Conservation (phyloP, 2,888 invertebrate genomes). For the Coelopa pilipes region DNA sequence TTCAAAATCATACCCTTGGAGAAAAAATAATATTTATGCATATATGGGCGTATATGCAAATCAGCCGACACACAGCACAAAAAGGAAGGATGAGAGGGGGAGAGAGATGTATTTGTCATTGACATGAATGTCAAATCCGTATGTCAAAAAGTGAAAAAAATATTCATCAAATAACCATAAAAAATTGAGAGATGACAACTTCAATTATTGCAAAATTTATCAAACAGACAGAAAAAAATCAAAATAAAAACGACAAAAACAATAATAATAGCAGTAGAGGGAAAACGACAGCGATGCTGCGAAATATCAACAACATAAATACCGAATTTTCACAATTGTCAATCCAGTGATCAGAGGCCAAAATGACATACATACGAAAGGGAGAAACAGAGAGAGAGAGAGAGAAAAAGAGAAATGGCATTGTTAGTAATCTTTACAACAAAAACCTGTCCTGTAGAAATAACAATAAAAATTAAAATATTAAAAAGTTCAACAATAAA, state of each 20-base stretch:
- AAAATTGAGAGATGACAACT: constrained; percentile 55
- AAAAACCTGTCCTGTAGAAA: too few relatives aligned
- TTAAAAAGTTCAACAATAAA: too few relatives aligned
- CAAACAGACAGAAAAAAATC: neutral
- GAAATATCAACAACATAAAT: constrained; percentile 18
- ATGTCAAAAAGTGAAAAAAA: too few relatives aligned
- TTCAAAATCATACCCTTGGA: too few relatives aligned
- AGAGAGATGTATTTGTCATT: constrained; percentile 49
- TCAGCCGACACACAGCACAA: neutral
- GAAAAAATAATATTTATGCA: too few relatives aligned
- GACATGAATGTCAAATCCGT: constrained; percentile 56
- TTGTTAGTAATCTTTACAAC: too few relatives aligned
- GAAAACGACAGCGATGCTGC: constrained; percentile 1
- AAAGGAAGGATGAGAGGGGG: constrained; percentile 43
- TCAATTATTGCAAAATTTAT: constrained; percentile 51
- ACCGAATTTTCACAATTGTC: too few relatives aligned
- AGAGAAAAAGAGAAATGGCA: too few relatives aligned
- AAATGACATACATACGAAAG: neutral
- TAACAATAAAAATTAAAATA: too few relatives aligned
- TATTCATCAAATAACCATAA: constrained; percentile 42
- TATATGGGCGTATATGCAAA: neutral
- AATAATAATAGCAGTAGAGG: constrained; percentile 7
- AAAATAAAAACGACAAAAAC: constrained; percentile 32
- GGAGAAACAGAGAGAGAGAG: constrained; percentile 29
- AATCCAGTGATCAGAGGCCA: too few relatives aligned